Conservation (phyloP, 2,888 invertebrate species). For the Busseola fusca region DNA sequence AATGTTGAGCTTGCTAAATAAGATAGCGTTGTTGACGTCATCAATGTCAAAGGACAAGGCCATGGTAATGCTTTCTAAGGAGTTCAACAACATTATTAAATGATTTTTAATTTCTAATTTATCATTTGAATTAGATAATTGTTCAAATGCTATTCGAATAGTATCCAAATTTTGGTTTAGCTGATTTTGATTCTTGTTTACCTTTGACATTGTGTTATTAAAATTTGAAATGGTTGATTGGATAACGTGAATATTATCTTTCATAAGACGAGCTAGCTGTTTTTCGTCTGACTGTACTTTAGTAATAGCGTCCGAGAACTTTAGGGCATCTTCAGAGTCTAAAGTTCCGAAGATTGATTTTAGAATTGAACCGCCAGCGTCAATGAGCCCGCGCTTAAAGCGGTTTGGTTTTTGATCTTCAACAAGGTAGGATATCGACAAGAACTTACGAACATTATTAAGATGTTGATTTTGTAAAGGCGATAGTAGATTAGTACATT, state of each 20-base stretch:
- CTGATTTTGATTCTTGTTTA: background rate
- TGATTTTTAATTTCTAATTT: no score
- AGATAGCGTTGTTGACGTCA: no score
- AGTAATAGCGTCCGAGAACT: conserved; percentile 14
- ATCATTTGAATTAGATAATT: background rate
- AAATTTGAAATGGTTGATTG: conserved; percentile 8
- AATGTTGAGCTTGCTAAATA: no score
- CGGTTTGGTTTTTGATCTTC: conserved; percentile 10
- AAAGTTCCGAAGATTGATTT: conserved; percentile 9
- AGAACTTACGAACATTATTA: conserved; percentile 11
- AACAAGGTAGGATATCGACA: conserved; percentile 1
- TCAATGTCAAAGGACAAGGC: no score
- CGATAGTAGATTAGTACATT: background rate
- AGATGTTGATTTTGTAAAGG: conserved; percentile 17
- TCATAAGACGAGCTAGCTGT: conserved; percentile 6
- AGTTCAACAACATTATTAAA: no score
- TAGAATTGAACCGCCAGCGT: no score
- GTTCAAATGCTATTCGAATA: background rate
- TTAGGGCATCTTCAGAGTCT: conserved; percentile 9
- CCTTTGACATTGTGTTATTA: conserved; percentile 3
- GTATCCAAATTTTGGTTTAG: background rate
- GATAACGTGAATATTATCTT: conserved; percentile 6
- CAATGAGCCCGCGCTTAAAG: conserved; percentile 9
- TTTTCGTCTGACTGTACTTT: conserved; percentile 16
- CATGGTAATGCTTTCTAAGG: no score